These are phyloP conservation scores for Spondyliosoma cantharus DNA, from an alignment of 2,797 vertebrate species.

Conservation along the genomic window DNA sequence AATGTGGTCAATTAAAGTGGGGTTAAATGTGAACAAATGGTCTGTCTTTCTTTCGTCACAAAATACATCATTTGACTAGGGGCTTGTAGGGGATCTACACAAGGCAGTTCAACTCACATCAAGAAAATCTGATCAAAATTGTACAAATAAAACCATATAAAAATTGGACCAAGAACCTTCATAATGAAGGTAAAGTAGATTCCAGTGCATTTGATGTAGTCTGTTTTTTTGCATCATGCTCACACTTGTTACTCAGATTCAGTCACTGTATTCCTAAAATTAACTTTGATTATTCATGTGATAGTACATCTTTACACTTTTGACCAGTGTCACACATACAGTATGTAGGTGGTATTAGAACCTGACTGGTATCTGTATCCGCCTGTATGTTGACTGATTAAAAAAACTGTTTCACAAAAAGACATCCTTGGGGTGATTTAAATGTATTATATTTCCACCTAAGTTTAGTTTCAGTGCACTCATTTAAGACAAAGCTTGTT, in stretches of 20 bases:
- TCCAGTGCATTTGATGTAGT: neutral
- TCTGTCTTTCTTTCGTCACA: neutral
- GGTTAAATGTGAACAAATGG: constrained; percentile 56
- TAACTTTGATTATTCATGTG: neutral
- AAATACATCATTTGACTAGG: too few species aligned
- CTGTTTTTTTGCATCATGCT: neutral
- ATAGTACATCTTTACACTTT: neutral
- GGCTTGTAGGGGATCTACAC: neutral
- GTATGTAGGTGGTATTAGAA: neutral
- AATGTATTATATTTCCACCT: too few species aligned
- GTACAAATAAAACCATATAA: too few species aligned
- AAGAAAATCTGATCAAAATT: neutral
- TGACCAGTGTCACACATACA: neutral
- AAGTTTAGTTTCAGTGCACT: too few species aligned
- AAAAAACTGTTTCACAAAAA: too few species aligned
- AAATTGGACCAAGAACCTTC: neutral
- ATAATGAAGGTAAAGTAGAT: neutral
- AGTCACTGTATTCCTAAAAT: neutral
- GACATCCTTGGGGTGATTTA: too few species aligned
- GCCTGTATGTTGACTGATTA: too few species aligned
- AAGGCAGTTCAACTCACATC: neutral
- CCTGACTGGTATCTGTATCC: too few species aligned
- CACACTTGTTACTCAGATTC: neutral
- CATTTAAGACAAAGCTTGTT: too few species aligned
- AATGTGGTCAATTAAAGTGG: constrained; percentile 85